Conservation (phyloP, 2,797 vertebrate species). For the Syndactyla subalaris region DNA sequence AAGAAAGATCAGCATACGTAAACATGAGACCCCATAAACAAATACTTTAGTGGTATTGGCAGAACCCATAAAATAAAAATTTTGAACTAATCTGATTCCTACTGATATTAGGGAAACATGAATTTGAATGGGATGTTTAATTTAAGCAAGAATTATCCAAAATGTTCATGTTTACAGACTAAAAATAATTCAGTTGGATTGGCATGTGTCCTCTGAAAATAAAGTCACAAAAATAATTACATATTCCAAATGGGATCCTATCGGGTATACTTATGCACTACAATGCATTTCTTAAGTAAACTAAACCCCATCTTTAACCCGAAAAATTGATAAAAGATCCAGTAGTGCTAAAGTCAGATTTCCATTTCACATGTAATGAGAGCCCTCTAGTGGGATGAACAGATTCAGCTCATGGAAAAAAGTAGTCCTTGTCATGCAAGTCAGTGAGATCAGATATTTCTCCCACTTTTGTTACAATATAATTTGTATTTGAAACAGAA, state of each 20-base stretch:
- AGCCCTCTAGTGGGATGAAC: conserved; percentile 74
- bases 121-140: background rate
- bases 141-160: background rate
- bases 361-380: conserved; percentile 52
- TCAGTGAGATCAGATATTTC: background rate
- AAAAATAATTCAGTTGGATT: background rate
- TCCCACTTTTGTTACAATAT: background rate
- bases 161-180: background rate
- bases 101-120: background rate
- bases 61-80: background rate
- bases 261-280: background rate
- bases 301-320: background rate
- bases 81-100: background rate
- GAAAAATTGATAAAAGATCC: background rate
- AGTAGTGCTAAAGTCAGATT: rapidly evolving
- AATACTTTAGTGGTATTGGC: background rate
- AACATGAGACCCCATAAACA: background rate
- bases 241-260: background rate
- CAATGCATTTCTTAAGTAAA: background rate
- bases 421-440: too few species aligned
- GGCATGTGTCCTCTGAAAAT: background rate
- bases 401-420: rapidly evolving
- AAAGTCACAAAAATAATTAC: background rate
- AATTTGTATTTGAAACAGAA: background rate
- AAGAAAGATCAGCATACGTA: background rate